These are phyloP conservation scores for Globodera rostochiensis DNA, from an alignment of 1,140 invertebrate species.

Conservation along the genomic window DNA sequence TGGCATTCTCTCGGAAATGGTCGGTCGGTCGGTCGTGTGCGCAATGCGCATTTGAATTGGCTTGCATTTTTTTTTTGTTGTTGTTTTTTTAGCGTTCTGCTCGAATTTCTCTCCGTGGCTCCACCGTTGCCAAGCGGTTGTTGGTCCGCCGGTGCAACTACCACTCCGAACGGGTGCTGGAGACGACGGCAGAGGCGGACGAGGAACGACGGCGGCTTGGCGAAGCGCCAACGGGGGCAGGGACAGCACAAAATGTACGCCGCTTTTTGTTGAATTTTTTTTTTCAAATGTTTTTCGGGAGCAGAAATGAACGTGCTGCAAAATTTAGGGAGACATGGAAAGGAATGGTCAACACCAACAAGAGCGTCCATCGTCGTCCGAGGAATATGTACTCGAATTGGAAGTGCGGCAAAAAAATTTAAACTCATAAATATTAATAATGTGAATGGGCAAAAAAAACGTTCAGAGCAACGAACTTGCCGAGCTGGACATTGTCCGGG, in stretches of 20 bases:
- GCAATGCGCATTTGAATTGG: background rate
- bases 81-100: background rate
- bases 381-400: background rate
- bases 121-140: slow-evolving; percentile 29
- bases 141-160: slow-evolving; percentile 62
- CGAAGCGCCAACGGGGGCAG: background rate
- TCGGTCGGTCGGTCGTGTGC: background rate
- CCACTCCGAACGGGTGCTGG: slow-evolving; percentile 59
- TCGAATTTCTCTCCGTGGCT: slow-evolving; percentile 11
- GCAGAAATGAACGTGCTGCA: too few relatives aligned
- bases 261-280: too few relatives aligned
- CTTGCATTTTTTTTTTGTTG: background rate
- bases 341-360: too few relatives aligned
- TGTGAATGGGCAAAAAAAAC: too few relatives aligned
- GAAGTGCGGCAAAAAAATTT: background rate
- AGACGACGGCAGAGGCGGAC: slow-evolving; percentile 35
- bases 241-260: background rate
- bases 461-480: slow-evolving; percentile 17
- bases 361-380: background rate
- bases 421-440: too few relatives aligned
- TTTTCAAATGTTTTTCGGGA: too few relatives aligned
- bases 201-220: background rate
- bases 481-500: slow-evolving; percentile 4
- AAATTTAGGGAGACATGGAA: too few relatives aligned
- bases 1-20: slow-evolving; percentile 53